Base-by-base conservation (phyloP, 2,888 invertebrate genomes). In the Drosophila leonis region DNA sequence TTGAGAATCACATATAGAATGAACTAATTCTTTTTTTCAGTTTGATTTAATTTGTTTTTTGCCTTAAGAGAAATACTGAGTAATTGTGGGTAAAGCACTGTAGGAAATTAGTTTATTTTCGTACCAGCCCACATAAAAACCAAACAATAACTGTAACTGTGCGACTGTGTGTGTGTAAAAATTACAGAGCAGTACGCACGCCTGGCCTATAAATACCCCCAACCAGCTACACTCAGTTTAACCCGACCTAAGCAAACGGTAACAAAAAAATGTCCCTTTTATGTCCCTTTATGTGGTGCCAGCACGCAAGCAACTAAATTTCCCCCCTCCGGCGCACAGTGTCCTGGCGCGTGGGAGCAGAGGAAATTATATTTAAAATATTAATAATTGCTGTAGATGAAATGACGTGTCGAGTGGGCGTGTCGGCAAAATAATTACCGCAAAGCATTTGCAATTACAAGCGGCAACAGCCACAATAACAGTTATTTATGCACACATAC, bases 341-440 rank as follows among this genome's bases (percentile, higher is more conserved):
- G 57, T n/a, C 41, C 31, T 37, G 15, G 49, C 13, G 24, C 24
- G 51, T 24, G 20, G 12, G 12, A 49, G 18, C 15, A 13, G 49
- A 35, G 35, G 51, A 52, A 24, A 52, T 35, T 52, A 33, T 52
- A 52, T 52, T 52, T 52, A 33, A 52, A 51, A 20, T 29, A 51
- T 15, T 60, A 63, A 60, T 65, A 55, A 65, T 62, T 77, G 56
- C 15, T 10, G 15, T 33, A 51, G 35, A n/a, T 44, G 44, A 33
- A n/a, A 41, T 60, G 55, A 75, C 65, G 65, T 66, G 70, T 61
- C 44, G 66, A 57, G 56, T 61, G 60, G 75, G 77, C 60, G 71
- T 70, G 80, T 46, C 63, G 24, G n/a, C 51, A 27, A 39, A 65
- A 62, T 86, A 78, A 86, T 86, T 77, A 66, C 63, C 35, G 33